Evolutionary conservation across 2,888 invertebrate genomes (phyloP).

Genomic region (Phorcus lineatus): DNA sequence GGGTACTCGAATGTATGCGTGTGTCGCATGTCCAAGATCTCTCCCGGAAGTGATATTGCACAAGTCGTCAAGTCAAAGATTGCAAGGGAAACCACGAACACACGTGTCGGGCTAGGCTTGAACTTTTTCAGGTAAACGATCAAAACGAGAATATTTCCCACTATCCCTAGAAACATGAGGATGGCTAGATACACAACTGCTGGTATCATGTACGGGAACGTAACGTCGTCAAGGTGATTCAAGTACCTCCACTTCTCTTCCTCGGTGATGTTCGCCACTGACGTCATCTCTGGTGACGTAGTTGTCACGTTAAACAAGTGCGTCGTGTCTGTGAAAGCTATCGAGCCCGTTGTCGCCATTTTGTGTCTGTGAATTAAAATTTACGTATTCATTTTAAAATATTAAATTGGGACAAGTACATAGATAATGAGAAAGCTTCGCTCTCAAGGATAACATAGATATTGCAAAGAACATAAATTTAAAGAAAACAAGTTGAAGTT

Average conservation of each 20-base stretch:
- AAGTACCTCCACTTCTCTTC: constrained; percentile 29
- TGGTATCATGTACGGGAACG: constrained; percentile 52
- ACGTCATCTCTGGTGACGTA: background rate
- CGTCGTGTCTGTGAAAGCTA: background rate
- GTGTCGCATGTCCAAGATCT: constrained; percentile 58
- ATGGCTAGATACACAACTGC: constrained; percentile 53
- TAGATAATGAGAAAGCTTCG: too few species aligned
- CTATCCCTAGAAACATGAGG: constrained; percentile 54
- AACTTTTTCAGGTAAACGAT: constrained; percentile 56
- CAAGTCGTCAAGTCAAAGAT: constrained; percentile 59
- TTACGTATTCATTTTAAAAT: too few species aligned
- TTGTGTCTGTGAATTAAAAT: too few species aligned
- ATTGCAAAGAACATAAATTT: too few species aligned
- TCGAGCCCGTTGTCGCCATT: background rate
- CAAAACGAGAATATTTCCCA: constrained; percentile 59
- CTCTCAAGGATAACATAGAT: too few species aligned
- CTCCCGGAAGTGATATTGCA: constrained; percentile 55
- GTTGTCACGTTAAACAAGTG: background rate
- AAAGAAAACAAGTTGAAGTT: too few species aligned
- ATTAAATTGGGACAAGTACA: too few species aligned
- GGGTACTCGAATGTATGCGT: constrained; percentile 57
- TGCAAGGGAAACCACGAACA: constrained; percentile 58
- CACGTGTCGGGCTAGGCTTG: constrained; percentile 54
- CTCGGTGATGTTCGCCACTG: background rate
- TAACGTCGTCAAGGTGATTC: constrained; percentile 48